phyloP scores from a whole-genome alignment of 2,113 vertebrate species.

The Megaceryle maxima region DNA sequence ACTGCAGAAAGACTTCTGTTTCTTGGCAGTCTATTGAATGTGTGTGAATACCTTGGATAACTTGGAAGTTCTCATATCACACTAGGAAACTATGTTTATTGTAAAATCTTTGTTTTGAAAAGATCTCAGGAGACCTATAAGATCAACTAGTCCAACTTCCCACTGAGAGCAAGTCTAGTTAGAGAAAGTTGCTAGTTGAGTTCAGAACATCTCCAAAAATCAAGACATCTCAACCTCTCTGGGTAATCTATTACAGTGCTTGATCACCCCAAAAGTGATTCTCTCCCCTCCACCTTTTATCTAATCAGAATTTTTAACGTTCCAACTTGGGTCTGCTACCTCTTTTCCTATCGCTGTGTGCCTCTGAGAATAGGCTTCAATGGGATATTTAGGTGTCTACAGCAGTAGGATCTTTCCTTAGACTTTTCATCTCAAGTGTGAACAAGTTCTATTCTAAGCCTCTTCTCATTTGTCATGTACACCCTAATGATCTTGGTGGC shows the following conservation, averaged over 20 bases:
- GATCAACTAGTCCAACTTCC: background rate
- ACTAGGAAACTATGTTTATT: background rate
- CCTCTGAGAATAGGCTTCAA: background rate
- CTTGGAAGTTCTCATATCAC: background rate
- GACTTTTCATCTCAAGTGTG: background rate
- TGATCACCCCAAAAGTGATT: background rate
- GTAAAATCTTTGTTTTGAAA: background rate
- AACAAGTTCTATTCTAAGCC: background rate
- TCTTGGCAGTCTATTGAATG: background rate
- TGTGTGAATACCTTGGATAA: background rate
- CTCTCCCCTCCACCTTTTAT: rapidly evolving
- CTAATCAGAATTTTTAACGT: background rate
- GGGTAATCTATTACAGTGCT: background rate
- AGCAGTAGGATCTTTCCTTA: background rate
- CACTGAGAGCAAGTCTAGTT: background rate
- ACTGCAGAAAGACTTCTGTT: background rate
- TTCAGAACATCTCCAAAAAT: background rate
- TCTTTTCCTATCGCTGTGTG: background rate
- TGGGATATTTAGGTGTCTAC: background rate
- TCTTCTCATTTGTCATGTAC: background rate
- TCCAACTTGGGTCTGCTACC: background rate
- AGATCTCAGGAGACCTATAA: background rate
- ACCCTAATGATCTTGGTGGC: background rate
- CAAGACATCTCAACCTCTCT: background rate
- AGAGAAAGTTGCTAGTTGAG: background rate